Conservation (phyloP, 64 coral and sea anemone genomes). For the Porites lutea region DNA sequence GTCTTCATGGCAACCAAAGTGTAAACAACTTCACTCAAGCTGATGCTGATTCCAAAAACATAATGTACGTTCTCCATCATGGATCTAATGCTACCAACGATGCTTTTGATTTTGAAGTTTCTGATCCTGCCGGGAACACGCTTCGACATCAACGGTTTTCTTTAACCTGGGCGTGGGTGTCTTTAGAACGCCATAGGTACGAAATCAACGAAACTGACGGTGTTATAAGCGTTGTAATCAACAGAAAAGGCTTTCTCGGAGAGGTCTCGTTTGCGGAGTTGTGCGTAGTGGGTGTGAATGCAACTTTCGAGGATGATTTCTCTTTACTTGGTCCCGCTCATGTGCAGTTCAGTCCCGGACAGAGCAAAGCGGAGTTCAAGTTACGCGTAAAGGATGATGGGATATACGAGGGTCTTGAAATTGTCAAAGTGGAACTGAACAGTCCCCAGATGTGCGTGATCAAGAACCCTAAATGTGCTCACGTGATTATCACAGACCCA, state of each 20-base stretch:
- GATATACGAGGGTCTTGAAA: conserved; percentile 77
- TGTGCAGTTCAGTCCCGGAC: conserved; percentile 93
- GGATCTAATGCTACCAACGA: conserved; percentile 78
- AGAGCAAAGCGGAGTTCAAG: conserved; percentile 58
- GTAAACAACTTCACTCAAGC: conserved; percentile 80
- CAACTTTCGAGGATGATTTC: conserved; percentile 76
- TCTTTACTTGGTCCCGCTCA: conserved; percentile 51
- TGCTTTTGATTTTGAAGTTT: conserved; percentile 81
- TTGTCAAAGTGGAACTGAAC: conserved; percentile 46
- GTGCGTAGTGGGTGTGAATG: conserved; percentile 51
- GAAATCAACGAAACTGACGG: conserved; percentile 73
- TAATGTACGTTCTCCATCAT: conserved; percentile 74
- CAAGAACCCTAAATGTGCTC: conserved; percentile 44
- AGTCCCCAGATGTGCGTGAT: conserved; percentile 80
- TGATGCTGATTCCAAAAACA: conserved; percentile 51
- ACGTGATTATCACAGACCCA: conserved; percentile 78
- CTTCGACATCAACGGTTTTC: conserved; percentile 80
- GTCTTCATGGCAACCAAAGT: conserved; percentile 40
- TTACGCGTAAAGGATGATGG: conserved; percentile 82
- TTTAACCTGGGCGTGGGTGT: conserved; percentile 84
- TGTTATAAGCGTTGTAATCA: conserved; percentile 39
- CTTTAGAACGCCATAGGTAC: conserved; percentile 60
- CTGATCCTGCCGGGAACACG: conserved; percentile 77
- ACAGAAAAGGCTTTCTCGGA: conserved; percentile 83
- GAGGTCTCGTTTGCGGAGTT: conserved; percentile 81